Evolutionary conservation across 2,888 invertebrate species (phyloP).

Genomic region (Trachelus stipa): DNA sequence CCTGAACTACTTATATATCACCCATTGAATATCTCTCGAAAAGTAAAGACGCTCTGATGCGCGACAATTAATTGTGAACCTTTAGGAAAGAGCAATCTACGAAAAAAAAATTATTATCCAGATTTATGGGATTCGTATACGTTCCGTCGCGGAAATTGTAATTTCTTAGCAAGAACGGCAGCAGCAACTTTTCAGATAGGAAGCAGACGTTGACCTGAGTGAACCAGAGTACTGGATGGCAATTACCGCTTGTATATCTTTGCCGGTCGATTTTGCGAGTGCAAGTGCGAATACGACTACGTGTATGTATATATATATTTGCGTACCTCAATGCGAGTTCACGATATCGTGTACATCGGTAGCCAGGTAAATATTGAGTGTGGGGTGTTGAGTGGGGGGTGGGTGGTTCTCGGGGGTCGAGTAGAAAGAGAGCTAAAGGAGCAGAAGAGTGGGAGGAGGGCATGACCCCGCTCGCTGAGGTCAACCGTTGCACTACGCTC

Average conservation of each 20-base stretch:
- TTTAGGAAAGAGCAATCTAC: no score
- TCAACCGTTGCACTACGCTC: slow-evolving; percentile 56
- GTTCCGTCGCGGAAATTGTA: not conserved
- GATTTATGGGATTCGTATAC: not conserved
- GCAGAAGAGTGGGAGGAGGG: slow-evolving; percentile 49
- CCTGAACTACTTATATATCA: not conserved
- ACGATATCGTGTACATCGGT: slow-evolving; percentile 45
- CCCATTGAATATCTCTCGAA: not conserved
- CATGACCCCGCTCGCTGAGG: slow-evolving; percentile 59
- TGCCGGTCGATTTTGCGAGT: not conserved
- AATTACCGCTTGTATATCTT: not conserved
- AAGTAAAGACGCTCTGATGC: not conserved
- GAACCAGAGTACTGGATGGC: not conserved
- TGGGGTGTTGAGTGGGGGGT: slow-evolving; percentile 19
- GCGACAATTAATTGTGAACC: not conserved
- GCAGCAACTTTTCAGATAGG: not conserved
- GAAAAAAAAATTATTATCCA: not conserved
- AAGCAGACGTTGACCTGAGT: not conserved
- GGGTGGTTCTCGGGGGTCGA: slow-evolving; percentile 18
- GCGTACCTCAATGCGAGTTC: slow-evolving; percentile 32
- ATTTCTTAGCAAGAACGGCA: not conserved
- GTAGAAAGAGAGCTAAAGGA: slow-evolving; percentile 24
- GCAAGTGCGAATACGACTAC: not conserved
- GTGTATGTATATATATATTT: not conserved
- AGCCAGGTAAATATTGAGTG: slow-evolving; percentile 38